Evolutionary conservation across 2,797 vertebrate genomes (phyloP), one percentile per base, ranked within the genome.

Genomic region (Odontamblyopus rebecca): DNA sequence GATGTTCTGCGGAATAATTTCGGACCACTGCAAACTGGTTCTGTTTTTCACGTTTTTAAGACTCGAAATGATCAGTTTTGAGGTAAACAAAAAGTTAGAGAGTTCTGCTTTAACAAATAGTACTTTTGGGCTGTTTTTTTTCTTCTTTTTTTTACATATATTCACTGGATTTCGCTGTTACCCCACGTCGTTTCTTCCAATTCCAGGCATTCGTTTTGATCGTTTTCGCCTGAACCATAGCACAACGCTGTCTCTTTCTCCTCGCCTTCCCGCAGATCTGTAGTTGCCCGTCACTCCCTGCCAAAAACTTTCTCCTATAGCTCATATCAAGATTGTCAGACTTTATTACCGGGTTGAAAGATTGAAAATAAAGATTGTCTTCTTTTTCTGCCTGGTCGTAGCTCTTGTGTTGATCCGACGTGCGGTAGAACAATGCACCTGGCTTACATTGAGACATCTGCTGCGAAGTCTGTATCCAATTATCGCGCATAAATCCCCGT

Each of bases 281-380:
- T 87, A 83, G 79, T 88, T 81, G 81, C 90, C 82, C 85, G 71
- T n/a, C 70, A 68, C 82, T 85, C 78, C 89, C 86, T 86, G 75
- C 81, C 86, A 85, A 90, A 85, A 86, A 64, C 38, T 72, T 79
- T 86, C 60, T 67, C 77, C 72, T 80, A 79, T 78, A 72, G 70
- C 85, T 89, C 85, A 69, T 86, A 83, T 78, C 72, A 75, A 88
- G 83, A 86, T 81, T 83, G 83, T 87, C 83, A 83, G 79, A 79
- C 71, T 92, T 90, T 88, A 78, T 86, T 86, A 87, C 86, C 74
- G 66, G 67, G 86, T 89, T 82, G 69, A 87, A 88, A 80, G 72
- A 81, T 77, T 87, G 53, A 89, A 30, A 92, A 90, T 92, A 91
- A 91, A 90, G 83, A 86, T 85, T 81, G 79, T 85, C 72, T 67